Conservation (phyloP, 53 echinoderm and acorn worm species). For the Arbacia lixula region DNA sequence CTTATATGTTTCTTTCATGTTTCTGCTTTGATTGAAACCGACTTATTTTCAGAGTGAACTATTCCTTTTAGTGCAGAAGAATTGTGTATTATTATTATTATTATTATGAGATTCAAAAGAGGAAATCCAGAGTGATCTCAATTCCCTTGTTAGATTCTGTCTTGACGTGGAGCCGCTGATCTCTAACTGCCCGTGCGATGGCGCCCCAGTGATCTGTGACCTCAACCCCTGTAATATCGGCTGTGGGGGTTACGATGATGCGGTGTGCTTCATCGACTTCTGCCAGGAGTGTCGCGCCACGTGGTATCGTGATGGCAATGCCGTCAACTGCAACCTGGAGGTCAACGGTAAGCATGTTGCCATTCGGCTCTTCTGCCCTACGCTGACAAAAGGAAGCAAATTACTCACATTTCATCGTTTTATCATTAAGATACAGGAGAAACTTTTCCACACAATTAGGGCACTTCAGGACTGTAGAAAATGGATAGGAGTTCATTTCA, state of each 20-base stretch:
- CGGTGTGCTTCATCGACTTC: slow-evolving; percentile 81
- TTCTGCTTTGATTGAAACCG: too few species aligned
- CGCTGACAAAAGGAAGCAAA: too few species aligned
- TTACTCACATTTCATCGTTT: neutral
- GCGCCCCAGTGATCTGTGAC: slow-evolving; percentile 55
- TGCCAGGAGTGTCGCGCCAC: slow-evolving; percentile 78
- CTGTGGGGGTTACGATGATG: slow-evolving; percentile 70
- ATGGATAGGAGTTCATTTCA: too few species aligned
- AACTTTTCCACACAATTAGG: too few species aligned
- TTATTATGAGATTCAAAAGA: too few species aligned
- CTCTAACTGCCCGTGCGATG: slow-evolving; percentile 73
- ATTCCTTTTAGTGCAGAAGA: too few species aligned
- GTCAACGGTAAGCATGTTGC: slow-evolving; percentile 30
- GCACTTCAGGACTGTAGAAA: too few species aligned
- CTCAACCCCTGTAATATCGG: slow-evolving; percentile 79
- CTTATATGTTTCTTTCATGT: too few species aligned
- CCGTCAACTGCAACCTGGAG: slow-evolving; percentile 73
- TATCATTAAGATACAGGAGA: too few species aligned
- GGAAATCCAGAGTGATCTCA: too few species aligned
- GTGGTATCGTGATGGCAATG: slow-evolving; percentile 79
- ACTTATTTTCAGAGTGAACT: too few species aligned
- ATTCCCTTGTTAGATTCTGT: slow-evolving; percentile 96
- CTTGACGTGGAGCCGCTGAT: slow-evolving; percentile 84
- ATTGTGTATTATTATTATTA: too few species aligned
- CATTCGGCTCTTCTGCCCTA: neutral